Evolutionary conservation across 1,140 invertebrate genomes (phyloP).

Genomic region (Rhizoglyphus robini): DNA sequence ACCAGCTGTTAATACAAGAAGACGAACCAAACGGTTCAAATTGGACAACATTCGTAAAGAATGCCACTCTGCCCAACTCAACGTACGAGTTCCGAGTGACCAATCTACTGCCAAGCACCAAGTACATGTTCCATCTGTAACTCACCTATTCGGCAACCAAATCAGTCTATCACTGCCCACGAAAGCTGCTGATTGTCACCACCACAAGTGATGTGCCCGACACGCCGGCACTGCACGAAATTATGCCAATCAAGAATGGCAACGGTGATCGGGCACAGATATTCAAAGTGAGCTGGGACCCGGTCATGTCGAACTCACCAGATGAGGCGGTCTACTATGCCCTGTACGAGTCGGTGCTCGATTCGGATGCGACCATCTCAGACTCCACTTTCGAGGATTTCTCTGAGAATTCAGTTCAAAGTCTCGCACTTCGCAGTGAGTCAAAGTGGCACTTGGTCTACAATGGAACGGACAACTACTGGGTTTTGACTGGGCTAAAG

Average conservation of each 20-base stretch:
- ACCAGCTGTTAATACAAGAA: not conserved
- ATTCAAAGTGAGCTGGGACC: slow-evolving; percentile 56
- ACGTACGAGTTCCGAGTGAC: slow-evolving; percentile 26
- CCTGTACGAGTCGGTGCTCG: not conserved
- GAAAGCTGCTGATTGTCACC: slow-evolving; percentile 52
- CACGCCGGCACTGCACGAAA: slow-evolving; percentile 45
- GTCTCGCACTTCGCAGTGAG: slow-evolving; percentile 14
- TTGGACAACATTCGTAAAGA: not conserved
- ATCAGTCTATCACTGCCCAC: slow-evolving; percentile 51
- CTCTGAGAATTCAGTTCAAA: slow-evolving; percentile 18
- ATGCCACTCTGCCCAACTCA: slow-evolving; percentile 22
- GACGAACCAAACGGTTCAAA: not conserved
- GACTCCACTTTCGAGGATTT: not conserved
- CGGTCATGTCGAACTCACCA: slow-evolving; percentile 44
- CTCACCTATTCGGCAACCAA: slow-evolving; percentile 46
- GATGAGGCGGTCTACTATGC: slow-evolving; percentile 41
- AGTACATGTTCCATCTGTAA: slow-evolving; percentile 56
- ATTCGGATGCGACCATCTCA: not conserved
- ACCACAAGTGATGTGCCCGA: slow-evolving; percentile 48
- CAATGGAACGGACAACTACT: slow-evolving; percentile 66
- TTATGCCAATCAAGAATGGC: slow-evolving; percentile 27
- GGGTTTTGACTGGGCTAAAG: slow-evolving; percentile 55
- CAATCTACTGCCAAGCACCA: slow-evolving; percentile 50
- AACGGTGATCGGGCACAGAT: slow-evolving; percentile 38
- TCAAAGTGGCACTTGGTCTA: slow-evolving; percentile 51